phyloP scores from a whole-genome alignment of 2,113 vertebrate genomes.

The Electrona antarctica region DNA sequence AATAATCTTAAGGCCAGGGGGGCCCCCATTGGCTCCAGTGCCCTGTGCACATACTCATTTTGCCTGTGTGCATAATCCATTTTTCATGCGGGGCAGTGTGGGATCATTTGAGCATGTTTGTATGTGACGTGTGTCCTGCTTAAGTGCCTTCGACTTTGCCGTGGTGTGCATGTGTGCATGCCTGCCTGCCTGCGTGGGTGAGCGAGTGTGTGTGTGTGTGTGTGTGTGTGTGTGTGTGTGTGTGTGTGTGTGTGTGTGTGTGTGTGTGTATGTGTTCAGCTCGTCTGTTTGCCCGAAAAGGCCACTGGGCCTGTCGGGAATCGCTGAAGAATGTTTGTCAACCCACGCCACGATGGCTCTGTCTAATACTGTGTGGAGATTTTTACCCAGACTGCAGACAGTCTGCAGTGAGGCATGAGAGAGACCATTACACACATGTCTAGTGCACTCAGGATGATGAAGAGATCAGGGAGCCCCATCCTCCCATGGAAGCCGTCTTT shows the following conservation, averaged over 20 bases:
- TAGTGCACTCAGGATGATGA: constrained; percentile 67
- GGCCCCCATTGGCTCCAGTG: too few species aligned
- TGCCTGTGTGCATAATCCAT: too few species aligned
- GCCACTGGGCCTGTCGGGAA: constrained; percentile 56
- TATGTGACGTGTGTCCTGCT: neutral
- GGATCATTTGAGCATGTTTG: too few species aligned
- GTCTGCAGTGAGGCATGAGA: constrained; percentile 63
- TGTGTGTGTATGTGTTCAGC: constrained; percentile 20
- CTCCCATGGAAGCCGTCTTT: constrained; percentile 61
- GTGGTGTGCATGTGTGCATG: neutral
- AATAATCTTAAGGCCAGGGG: too few species aligned
- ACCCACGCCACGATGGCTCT: constrained; percentile 6
- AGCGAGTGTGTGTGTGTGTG: constrained; percentile 40
- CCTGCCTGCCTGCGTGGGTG: constrained; percentile 8
- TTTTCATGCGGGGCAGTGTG: too few species aligned
- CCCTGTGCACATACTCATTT: too few species aligned
- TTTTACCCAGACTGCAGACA: constrained; percentile 46
- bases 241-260: constrained; percentile 9
- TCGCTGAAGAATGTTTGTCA: constrained; percentile 41
- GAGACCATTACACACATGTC: constrained; percentile 67
- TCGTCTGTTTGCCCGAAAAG: constrained; percentile 45
- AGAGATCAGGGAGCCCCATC: constrained; percentile 63
- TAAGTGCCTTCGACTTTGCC: too few species aligned
- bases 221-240: constrained; percentile 9
- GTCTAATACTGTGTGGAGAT: constrained; percentile 63